Conservation (phyloP, 2,797 vertebrate species). For the Siniperca obscura region DNA sequence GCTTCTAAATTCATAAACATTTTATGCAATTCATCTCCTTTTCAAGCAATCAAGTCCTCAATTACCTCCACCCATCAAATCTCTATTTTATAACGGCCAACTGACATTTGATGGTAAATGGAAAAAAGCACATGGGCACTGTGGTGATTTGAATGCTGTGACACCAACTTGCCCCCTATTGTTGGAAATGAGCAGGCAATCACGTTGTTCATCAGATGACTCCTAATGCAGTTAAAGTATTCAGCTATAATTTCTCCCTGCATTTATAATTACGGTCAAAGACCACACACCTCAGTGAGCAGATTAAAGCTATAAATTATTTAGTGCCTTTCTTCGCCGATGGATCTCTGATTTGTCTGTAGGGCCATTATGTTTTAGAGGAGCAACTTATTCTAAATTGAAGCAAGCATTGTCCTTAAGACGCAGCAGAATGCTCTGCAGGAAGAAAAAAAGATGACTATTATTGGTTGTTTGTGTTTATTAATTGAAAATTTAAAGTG, state of each 20-base stretch:
- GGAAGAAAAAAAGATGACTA: slow-evolving; percentile 13
- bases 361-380: slow-evolving; percentile 95
- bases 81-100: slow-evolving; percentile 92
- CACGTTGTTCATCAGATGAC: slow-evolving; percentile 99
- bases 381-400: slow-evolving; percentile 94
- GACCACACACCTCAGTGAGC: slow-evolving; percentile 99
- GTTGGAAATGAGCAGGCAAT: slow-evolving; percentile 98
- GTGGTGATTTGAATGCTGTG: slow-evolving; percentile 95
- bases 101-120: slow-evolving; percentile 98
- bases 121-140: slow-evolving; percentile 90
- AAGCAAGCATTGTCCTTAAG: slow-evolving; percentile 78
- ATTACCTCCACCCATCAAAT: slow-evolving; percentile 88
- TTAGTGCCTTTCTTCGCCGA: slow-evolving; percentile 95
- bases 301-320: slow-evolving; percentile 99
- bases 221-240: slow-evolving; percentile 99
- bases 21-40: slow-evolving; percentile 86
- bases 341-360: slow-evolving; percentile 96
- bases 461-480: slow-evolving; percentile 70
- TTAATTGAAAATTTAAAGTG: slow-evolving; percentile 69
- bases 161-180: slow-evolving; percentile 99
- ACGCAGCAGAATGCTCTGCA: slow-evolving; percentile 58
- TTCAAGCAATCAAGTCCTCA: slow-evolving; percentile 87
- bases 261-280: slow-evolving; percentile 99
- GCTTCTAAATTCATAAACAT: slow-evolving; percentile 88
- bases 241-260: slow-evolving; percentile 99